Conservation (phyloP, 92 coral and sea anemone species). For the Chrysogorgia sp. region DNA sequence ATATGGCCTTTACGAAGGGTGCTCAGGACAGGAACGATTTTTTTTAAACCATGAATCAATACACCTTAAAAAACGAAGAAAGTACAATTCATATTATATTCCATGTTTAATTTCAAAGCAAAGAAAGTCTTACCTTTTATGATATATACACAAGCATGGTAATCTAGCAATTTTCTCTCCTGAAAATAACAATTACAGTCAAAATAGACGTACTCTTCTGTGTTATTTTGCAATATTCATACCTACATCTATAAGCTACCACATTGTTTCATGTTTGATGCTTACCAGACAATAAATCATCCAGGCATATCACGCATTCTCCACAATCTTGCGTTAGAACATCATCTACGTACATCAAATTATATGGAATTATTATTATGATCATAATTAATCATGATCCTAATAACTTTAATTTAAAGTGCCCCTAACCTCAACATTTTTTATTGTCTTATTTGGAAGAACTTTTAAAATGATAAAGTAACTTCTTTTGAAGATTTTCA, state of each 20-base stretch:
- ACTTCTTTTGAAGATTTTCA: too few relatives aligned
- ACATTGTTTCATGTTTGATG: too few relatives aligned
- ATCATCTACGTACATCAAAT: too few relatives aligned
- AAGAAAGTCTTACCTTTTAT: slow-evolving; percentile 72
- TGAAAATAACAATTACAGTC: slow-evolving; percentile 13
- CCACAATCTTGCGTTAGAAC: slow-evolving; percentile 76
- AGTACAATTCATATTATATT: not conserved
- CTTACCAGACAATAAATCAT: slow-evolving; percentile 79
- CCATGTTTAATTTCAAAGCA: not conserved
- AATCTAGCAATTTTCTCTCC: slow-evolving; percentile 97
- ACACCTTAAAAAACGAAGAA: slow-evolving; percentile 65
- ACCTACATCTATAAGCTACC: too few relatives aligned
- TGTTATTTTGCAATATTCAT: not conserved
- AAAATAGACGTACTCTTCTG: not conserved
- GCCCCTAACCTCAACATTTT: too few relatives aligned
- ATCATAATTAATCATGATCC: too few relatives aligned
- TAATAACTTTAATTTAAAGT: too few relatives aligned
- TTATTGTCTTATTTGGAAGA: too few relatives aligned
- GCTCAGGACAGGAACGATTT: slow-evolving; percentile 95
- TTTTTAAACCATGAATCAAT: slow-evolving; percentile 93
- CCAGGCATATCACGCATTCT: slow-evolving; percentile 95
- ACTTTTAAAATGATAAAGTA: too few relatives aligned
- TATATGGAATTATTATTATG: too few relatives aligned
- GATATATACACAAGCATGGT: slow-evolving; percentile 96
- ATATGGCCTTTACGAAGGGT: slow-evolving; percentile 64